Evolutionary conservation across 1,140 invertebrate genomes (phyloP).

Genomic region (Chymomyza costata): DNA sequence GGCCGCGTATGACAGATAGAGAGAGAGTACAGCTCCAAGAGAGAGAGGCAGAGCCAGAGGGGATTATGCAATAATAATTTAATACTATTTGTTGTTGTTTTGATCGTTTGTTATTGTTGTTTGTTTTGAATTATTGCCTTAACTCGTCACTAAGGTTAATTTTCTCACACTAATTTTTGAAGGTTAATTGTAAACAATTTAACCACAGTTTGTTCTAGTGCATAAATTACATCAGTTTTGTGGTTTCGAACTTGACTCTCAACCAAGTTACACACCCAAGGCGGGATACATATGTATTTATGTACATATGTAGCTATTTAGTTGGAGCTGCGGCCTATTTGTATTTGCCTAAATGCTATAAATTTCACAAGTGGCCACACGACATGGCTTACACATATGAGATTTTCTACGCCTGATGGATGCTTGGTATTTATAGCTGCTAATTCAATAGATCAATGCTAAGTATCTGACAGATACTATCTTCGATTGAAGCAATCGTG

Average conservation of each 20-base stretch:
- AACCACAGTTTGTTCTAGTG: not conserved
- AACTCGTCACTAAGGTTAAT: constrained; percentile 65
- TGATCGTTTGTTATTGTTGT: constrained; percentile 45
- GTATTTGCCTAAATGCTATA: constrained; percentile 7
- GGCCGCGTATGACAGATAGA: constrained; percentile 6
- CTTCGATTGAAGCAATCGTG: constrained; percentile 16
- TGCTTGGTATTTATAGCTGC: constrained; percentile 13
- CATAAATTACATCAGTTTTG: constrained; percentile 32
- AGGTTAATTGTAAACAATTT: constrained; percentile 53
- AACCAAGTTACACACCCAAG: too few relatives aligned
- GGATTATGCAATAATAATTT: constrained; percentile 63
- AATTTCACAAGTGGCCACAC: constrained; percentile 26
- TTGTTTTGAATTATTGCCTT: constrained; percentile 38
- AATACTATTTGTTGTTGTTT: constrained; percentile 19
- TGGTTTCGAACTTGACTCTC: constrained; percentile 3
- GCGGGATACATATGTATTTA: too few relatives aligned
- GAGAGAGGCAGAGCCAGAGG: constrained; percentile 10
- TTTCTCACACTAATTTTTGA: constrained; percentile 65
- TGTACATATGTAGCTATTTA: too few relatives aligned
- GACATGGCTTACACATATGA: constrained; percentile 14
- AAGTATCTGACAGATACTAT: too few relatives aligned
- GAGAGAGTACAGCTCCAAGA: too few relatives aligned
- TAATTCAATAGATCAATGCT: constrained; percentile 62
- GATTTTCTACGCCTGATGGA: constrained; percentile 43
- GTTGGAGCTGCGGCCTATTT: not conserved